phyloP scores from a whole-genome alignment of 2,888 invertebrate genomes.

The Allygus modestus region DNA sequence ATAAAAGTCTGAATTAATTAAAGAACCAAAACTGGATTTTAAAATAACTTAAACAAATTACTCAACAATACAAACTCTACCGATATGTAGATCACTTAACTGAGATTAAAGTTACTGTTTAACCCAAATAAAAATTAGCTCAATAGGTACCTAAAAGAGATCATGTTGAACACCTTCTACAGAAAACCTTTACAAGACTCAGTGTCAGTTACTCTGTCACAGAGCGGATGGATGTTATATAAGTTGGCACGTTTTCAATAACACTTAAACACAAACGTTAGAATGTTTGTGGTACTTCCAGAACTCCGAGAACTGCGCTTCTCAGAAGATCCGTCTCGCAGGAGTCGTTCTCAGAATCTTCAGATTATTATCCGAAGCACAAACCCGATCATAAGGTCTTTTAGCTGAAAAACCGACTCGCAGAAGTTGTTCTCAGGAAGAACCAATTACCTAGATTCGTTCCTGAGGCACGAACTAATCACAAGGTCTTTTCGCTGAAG shows the following conservation, averaged over 20 bases:
- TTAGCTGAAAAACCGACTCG: too few relatives aligned
- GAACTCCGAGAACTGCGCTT: neutral
- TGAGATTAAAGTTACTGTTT: neutral
- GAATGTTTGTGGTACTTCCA: neutral
- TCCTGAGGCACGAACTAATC: too few relatives aligned
- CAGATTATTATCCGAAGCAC: neutral
- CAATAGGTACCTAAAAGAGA: neutral
- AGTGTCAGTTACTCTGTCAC: neutral
- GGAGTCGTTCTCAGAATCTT: neutral
- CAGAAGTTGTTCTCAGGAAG: too few relatives aligned
- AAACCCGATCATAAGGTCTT: neutral
- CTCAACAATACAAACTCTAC: too few relatives aligned
- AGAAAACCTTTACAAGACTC: neutral
- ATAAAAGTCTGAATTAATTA: too few relatives aligned
- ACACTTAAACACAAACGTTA: constrained; percentile 16
- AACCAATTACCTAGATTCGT: too few relatives aligned
- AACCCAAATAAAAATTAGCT: neutral
- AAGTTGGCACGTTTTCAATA: neutral
- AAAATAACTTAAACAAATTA: too few relatives aligned
- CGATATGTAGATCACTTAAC: too few relatives aligned
- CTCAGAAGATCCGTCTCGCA: neutral
- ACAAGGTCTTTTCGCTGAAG: neutral
- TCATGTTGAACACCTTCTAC: neutral
- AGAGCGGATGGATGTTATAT: neutral
- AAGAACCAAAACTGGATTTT: too few relatives aligned